These are phyloP conservation scores for Phyllopteryx taeniolatus DNA, from an alignment of 2,113 vertebrate species.

Conservation along the genomic window DNA sequence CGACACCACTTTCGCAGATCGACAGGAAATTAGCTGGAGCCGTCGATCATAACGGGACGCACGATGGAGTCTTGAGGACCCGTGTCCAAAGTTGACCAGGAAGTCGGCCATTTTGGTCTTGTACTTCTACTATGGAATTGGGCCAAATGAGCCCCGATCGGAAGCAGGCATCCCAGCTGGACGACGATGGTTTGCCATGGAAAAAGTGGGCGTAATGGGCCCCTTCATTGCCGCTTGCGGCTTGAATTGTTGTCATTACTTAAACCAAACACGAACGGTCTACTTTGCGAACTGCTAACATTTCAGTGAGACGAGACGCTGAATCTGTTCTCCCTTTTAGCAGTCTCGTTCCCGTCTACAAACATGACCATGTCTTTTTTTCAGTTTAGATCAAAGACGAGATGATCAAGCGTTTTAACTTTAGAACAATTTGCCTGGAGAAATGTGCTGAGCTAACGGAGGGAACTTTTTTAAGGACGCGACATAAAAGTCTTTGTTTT, in stretches of 20 bases:
- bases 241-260: neutral
- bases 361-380: constrained; percentile 25
- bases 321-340: constrained; percentile 7
- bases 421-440: constrained; percentile 37
- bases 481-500: constrained; percentile 27
- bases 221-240: neutral
- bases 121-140: too few species aligned
- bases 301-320: neutral
- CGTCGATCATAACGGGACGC: too few species aligned
- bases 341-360: constrained; percentile 18
- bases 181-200: too few species aligned
- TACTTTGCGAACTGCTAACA: neutral
- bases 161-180: too few species aligned
- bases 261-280: neutral
- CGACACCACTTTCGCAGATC: too few species aligned
- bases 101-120: too few species aligned
- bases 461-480: constrained; percentile 25
- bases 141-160: too few species aligned
- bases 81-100: too few species aligned
- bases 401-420: constrained; percentile 49
- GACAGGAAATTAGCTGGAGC: too few species aligned
- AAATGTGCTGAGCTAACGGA: constrained; percentile 29
- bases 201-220: neutral
- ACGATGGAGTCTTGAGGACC: too few species aligned
- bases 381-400: constrained; percentile 42